Conservation (phyloP, 2,113 vertebrate genomes). For the Cyrtonyx montezumae region DNA sequence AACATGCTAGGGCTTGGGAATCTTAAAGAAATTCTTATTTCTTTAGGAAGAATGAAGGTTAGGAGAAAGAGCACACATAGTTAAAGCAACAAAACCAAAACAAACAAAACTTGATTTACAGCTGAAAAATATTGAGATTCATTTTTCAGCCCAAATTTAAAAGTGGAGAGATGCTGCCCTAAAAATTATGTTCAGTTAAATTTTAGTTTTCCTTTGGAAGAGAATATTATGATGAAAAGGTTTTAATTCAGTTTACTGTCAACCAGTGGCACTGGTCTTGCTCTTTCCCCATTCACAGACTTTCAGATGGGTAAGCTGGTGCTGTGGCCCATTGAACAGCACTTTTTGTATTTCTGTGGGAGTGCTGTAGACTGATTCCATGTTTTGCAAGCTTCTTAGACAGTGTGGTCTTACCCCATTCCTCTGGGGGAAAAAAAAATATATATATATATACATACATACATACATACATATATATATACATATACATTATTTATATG, state of each 20-base stretch:
- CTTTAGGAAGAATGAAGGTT: neutral
- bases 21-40: neutral
- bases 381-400: neutral
- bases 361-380: rapidly evolving
- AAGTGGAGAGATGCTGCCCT: neutral
- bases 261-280: neutral
- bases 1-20: neutral
- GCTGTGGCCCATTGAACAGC: rapidly evolving
- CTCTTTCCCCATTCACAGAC: neutral
- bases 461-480: too few species aligned
- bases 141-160: neutral
- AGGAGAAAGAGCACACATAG: neutral
- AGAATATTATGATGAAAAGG: neutral
- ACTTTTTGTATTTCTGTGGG: neutral
- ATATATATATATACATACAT: too few species aligned
- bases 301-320: neutral
- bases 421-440: neutral
- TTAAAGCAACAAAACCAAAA: neutral
- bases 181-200: neutral
- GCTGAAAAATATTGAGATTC: neutral
- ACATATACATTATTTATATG: too few species aligned
- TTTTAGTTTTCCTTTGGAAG: neutral
- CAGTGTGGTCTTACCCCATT: neutral
- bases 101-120: neutral
- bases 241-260: neutral